phyloP scores from a whole-genome alignment of 1,140 invertebrate species.

The Drosophila persimilis region DNA sequence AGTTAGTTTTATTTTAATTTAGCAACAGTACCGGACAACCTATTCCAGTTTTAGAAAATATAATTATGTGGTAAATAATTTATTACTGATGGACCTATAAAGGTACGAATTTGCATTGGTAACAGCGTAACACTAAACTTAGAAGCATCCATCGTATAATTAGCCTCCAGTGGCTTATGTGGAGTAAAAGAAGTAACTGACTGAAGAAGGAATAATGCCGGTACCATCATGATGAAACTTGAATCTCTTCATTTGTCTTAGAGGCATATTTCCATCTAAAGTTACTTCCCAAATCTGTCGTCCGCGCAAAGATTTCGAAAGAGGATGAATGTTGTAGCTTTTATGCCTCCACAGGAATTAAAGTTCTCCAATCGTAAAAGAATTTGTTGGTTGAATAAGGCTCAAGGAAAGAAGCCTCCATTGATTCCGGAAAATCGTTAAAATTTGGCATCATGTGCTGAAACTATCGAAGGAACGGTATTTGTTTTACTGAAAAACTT shows the following conservation, averaged over 20 bases:
- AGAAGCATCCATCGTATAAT: conserved; percentile 24
- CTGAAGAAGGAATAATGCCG: conserved; percentile 55
- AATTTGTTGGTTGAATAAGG: conserved; percentile 89
- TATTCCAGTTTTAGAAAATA: neutral
- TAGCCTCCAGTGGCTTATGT: conserved; percentile 27
- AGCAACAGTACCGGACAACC: too few relatives aligned
- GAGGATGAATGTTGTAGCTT: conserved; percentile 58
- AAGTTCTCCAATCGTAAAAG: conserved; percentile 95
- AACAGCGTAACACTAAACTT: conserved; percentile 62
- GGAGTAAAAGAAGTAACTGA: conserved; percentile 27
- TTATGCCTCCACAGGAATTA: conserved; percentile 87
- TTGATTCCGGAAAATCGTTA: conserved; percentile 85
- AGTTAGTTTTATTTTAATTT: too few relatives aligned
- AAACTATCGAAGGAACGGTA: conserved; percentile 64
- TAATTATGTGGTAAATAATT: neutral
- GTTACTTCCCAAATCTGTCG: conserved; percentile 69
- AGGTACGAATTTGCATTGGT: conserved; percentile 77
- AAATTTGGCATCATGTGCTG: conserved; percentile 44
- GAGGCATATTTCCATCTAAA: conserved; percentile 63
- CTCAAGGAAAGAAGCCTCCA: conserved; percentile 95
- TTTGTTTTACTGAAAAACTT: conserved; percentile 80
- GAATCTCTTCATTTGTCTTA: conserved; percentile 57
- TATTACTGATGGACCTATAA: conserved; percentile 44
- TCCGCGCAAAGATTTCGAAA: conserved; percentile 48
- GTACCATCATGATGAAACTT: conserved; percentile 61